These are phyloP conservation scores for Dromaius novaehollandiae DNA, from an alignment of 2,113 vertebrate species.

Conservation along the genomic window DNA sequence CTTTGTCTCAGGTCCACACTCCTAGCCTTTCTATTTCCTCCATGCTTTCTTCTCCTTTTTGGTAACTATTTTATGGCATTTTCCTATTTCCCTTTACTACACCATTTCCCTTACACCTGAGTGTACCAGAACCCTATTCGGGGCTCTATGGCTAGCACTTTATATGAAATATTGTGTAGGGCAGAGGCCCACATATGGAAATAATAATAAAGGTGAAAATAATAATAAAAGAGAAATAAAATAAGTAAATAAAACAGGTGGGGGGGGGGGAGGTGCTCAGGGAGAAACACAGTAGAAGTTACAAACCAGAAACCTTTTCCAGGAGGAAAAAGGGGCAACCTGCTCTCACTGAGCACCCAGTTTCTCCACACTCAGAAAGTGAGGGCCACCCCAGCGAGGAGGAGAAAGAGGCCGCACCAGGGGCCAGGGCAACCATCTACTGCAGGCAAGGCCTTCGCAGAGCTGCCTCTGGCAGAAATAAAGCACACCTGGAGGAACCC, in stretches of 20 bases:
- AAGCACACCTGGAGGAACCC: fast-evolving
- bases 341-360: too few species aligned
- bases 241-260: too few species aligned
- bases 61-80: background rate
- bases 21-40: background rate
- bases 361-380: too few species aligned
- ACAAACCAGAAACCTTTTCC: background rate
- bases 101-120: background rate
- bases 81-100: background rate
- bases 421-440: background rate
- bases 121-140: background rate
- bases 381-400: too few species aligned
- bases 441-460: fast-evolving
- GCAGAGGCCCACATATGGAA: background rate
- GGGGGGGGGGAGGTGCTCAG: too few species aligned
- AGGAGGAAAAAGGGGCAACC: too few species aligned
- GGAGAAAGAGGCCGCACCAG: too few species aligned
- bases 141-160: background rate
- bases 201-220: background rate
- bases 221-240: too few species aligned
- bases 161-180: too few species aligned
- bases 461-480: fast-evolving
- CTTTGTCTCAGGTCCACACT: background rate
- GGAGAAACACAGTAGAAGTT: fast-evolving
- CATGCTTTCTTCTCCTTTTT: background rate